Percentiles rank a stretch among this genome's conserved stretches.
These are phyloP conservation scores for Nemotelus pantherinus DNA, from an alignment of 2,888 invertebrate genomes.

Conservation along the genomic window DNA sequence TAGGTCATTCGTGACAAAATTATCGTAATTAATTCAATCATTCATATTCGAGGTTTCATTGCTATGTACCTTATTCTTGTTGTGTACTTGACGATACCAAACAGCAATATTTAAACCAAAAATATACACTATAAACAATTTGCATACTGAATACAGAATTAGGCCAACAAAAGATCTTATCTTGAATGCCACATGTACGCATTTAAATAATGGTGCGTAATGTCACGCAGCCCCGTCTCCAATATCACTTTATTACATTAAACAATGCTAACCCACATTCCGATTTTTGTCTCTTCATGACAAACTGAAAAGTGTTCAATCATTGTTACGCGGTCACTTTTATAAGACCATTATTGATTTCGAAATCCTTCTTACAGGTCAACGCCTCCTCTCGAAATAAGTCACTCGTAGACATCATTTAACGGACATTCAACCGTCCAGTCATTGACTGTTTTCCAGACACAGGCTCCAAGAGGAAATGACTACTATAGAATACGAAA, in stretches of 20 bases:
- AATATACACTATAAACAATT: no score
- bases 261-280: neutral
- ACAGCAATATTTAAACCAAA: no score
- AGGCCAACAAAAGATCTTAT: no score
- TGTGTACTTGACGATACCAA: no score
- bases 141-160: no score
- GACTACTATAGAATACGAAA: neutral
- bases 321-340: neutral
- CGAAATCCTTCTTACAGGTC: constrained; percentile 10
- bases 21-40: no score
- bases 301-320: neutral
- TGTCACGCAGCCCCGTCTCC: no score
- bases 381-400: constrained; percentile 27
- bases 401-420: constrained; percentile 19
- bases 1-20: no score
- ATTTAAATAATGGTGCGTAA: no score
- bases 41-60: no score
- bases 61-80: no score
- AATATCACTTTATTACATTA: neutral
- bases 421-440: constrained; percentile 41
- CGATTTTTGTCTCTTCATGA: neutral
- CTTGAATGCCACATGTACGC: no score
- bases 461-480: neutral
- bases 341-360: neutral
- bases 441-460: neutral